Base-by-base conservation (phyloP, 1,140 invertebrate species). In the Vanessa tameamea region DNA sequence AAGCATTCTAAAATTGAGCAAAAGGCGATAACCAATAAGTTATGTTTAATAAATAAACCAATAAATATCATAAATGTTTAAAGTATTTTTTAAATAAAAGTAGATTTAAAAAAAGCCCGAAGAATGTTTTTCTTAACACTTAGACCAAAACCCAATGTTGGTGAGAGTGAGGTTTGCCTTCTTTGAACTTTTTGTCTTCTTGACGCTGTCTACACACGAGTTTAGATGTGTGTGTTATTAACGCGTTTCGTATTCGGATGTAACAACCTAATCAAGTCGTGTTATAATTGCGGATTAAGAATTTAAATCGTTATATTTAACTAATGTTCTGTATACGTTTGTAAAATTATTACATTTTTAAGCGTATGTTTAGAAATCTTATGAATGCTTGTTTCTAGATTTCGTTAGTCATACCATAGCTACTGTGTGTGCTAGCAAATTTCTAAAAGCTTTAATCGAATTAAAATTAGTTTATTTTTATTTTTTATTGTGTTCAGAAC, bases 261-360 rank as follows among this genome's bases (percentile, higher is more conserved):
- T 64, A 23, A 65, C 43, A 48, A 55, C 70, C 55, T 72, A 65
- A 72, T 72, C 65, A 53, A 53, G 47, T 50, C 37, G 43, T 63
- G 67, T 73, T 63, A 55, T 68, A 73, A 73, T 68, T 63, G 31
- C 31, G n/a, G 47, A 50, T 73, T 67, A 53, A 61, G 64, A 73
- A 68, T 63, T 68, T 59, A 63, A 73, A 73, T 68, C 48, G 43
- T n/a, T 59, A 47, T 73, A 73, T 68, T 73, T 57, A 37, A 48
- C 23, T 47, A 69, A 69, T 69, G 66, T 47, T 57, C 53, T 57
- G 53, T 57, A 57, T 57, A 23, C 53, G 20, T 57, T 57, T 26
- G 53, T 57, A 23, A 57, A 57, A 23, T 57, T 13, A 57, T 57
- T 57, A 7, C 16, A 11, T 23, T n/a, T 20, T 20, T 23, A 43